Percentiles rank a stretch among this genome's conserved stretches.
Conservation (phyloP, 2,888 invertebrate species). For the Troilus luridus region DNA sequence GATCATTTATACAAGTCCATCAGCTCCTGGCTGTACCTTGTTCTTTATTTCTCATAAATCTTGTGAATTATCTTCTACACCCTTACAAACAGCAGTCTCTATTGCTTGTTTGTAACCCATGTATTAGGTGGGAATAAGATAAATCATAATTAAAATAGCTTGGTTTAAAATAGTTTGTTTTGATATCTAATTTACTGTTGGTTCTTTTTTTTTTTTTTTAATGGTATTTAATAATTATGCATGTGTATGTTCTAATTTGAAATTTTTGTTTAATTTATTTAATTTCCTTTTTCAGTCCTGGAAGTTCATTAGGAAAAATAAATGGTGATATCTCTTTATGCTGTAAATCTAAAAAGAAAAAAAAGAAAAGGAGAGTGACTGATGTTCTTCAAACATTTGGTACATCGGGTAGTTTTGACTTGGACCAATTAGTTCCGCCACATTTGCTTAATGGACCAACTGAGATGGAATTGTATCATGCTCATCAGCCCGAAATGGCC, state of each 20-base stretch:
- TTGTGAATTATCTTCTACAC: no score
- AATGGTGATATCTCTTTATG: constrained; percentile 45
- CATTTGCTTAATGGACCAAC: constrained; percentile 17
- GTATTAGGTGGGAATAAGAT: no score
- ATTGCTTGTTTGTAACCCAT: no score
- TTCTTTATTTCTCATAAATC: no score
- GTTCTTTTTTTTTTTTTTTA: not conserved
- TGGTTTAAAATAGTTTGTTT: not conserved
- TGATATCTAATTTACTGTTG: not conserved
- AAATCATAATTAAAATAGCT: no score
- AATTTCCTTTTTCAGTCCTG: not conserved
- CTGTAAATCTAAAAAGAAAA: constrained; percentile 18
- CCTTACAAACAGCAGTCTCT: no score
- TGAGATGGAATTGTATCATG: not conserved
- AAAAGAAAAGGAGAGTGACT: not conserved
- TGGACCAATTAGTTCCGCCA: not conserved
- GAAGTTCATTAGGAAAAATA: not conserved
- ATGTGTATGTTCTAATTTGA: not conserved
- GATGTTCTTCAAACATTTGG: not conserved
- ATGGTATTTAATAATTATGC: not conserved
- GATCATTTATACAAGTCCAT: no score
- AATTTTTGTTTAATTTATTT: constrained; percentile 11
- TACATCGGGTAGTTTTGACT: not conserved
- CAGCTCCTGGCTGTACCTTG: no score
- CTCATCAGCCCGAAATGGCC: not conserved